Conservation (phyloP, 1,140 invertebrate genomes). For the Cydia pomonella region DNA sequence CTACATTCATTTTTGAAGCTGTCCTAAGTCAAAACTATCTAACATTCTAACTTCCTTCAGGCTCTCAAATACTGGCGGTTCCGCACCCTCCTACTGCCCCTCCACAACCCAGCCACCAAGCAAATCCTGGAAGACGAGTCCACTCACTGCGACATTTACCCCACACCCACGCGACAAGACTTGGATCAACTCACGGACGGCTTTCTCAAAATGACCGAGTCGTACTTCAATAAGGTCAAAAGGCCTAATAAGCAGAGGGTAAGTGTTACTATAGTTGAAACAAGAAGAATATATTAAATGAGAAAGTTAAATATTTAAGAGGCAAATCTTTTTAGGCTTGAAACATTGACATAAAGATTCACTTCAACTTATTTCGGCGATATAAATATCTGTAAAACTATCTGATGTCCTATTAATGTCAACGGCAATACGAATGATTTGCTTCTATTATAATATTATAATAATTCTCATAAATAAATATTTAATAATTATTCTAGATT, state of each 20-base stretch:
- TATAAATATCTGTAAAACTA: background rate
- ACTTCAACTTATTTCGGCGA: background rate
- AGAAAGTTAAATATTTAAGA: background rate
- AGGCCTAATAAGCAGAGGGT: conserved; percentile 85
- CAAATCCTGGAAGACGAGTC: conserved; percentile 86
- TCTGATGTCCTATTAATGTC: background rate
- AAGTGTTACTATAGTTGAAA: conserved; percentile 54
- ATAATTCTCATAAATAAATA: background rate
- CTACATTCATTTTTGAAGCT: too few species aligned
- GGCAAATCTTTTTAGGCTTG: conserved; percentile 3
- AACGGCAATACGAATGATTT: background rate
- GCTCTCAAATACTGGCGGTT: conserved; percentile 97
- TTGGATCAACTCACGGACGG: conserved; percentile 84
- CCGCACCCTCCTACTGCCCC: conserved; percentile 92
- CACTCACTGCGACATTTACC: conserved; percentile 91
- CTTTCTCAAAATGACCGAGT: conserved; percentile 94
- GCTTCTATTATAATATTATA: background rate
- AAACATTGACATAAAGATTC: background rate
- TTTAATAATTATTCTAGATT: background rate
- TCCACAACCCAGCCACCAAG: conserved; percentile 86
- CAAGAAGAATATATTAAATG: background rate
- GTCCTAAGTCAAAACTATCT: background rate
- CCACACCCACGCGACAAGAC: conserved; percentile 84
- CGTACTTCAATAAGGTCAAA: conserved; percentile 94
- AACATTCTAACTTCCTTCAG: conserved; percentile 70